Conservation (phyloP, 2,797 vertebrate genomes). For the Enteromius radiatus region DNA sequence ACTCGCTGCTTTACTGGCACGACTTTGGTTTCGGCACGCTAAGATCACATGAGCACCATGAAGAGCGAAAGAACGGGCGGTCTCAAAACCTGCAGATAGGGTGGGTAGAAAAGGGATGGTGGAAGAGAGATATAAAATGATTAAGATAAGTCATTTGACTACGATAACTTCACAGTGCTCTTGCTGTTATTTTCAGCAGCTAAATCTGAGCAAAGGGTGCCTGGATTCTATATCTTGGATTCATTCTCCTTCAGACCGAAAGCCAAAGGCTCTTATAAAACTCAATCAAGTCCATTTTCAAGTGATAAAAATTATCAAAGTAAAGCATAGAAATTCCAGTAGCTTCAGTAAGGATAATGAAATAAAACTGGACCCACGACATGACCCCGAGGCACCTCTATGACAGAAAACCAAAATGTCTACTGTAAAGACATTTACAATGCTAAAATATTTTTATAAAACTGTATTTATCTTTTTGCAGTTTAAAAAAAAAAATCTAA, state of each 20-base stretch:
- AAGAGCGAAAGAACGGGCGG: conserved; percentile 92
- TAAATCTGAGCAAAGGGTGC: conserved; percentile 21
- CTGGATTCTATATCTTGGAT: conserved; percentile 66
- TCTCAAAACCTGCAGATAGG: conserved; percentile 88
- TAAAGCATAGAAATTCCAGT: conserved; percentile 71
- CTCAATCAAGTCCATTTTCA: conserved; percentile 77
- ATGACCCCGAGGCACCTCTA: conserved; percentile 57
- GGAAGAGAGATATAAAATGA: conserved; percentile 49
- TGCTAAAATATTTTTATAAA: background rate
- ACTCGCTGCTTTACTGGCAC: conserved; percentile 82
- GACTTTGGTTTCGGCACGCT: conserved; percentile 86
- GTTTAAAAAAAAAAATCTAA: background rate
- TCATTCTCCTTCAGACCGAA: conserved; percentile 69
- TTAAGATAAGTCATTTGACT: conserved; percentile 40
- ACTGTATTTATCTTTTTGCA: background rate
- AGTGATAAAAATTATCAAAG: conserved; percentile 81
- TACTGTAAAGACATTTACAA: conserved; percentile 34
- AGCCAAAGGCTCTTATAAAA: conserved; percentile 72
- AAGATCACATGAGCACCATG: conserved; percentile 93
- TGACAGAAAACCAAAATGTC: conserved; percentile 26
- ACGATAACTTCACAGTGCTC: conserved; percentile 37
- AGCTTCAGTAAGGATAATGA: conserved; percentile 68
- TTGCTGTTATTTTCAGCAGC: conserved; percentile 29
- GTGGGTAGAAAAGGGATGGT: conserved; percentile 22
- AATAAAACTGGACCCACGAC: conserved; percentile 61